Base-by-base conservation (phyloP, 2,888 invertebrate species). In the Masnerella sp. region DNA sequence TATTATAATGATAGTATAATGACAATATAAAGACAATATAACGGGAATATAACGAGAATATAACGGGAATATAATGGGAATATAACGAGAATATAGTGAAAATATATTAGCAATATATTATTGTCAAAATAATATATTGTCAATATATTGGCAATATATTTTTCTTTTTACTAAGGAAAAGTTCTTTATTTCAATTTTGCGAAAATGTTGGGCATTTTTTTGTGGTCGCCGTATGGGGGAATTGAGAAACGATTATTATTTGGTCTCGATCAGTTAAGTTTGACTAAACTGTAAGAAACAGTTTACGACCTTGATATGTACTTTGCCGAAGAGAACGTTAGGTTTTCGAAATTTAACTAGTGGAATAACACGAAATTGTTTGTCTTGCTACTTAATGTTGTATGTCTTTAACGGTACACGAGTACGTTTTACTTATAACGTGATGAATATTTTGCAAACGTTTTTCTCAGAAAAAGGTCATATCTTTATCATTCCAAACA, bases 341-440 rank as follows among this genome's bases (percentile, higher is more conserved):
- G 38, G 17, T 59, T 52, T 59, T 59, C 14, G 22, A 47, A 45
- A 25, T 58, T 11, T n/a, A 42, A 34, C 20, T 47, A 25, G 25
- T 47, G 5, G 38, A 38, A 49, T 40, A 32, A 43, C 43, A 43
- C 15, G 9, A 42, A n/a, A 8, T 40, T 32, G 52, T 62, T 9
- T 43, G 18, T 20, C 34, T 52, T 38, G 11, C 51, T 43, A 62
- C 62, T 62, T 62, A 52, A 43, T 25, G 22, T 28, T 32, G 32
- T 51, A 20, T 49, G 30, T 51, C 18, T 62, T 32, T 62, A 62
- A 62, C 62, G 62, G 62, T 42, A 42, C 20, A 12, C 11, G 20
- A 34, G 42, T 54, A 15, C 30, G 7, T 22, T 22, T 30, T 54
- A n/a, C 40, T 42, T 42, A 42, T 30, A 38, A 12, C 2, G 14